Evolutionary conservation across 2,888 invertebrate genomes (phyloP), one percentile per base, ranked within the genome.

Genomic region (Syrista parreyssii): DNA sequence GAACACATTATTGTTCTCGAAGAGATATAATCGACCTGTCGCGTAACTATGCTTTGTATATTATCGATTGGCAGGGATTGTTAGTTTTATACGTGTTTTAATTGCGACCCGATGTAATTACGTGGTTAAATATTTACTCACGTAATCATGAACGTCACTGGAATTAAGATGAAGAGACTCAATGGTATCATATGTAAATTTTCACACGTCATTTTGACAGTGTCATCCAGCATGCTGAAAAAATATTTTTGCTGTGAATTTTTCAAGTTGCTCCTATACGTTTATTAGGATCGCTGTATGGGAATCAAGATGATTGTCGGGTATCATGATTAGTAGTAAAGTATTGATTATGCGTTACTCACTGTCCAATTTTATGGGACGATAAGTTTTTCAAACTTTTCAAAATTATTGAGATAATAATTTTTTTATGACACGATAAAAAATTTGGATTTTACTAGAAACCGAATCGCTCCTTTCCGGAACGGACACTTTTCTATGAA

Each of bases 121-220:
- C 73, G 33, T 75, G 78, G 76, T 75, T 35, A 69, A 68, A 34
- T 40, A 36, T 68, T 33, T 80, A 91, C 91, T 91, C 86, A 92
- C 92, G 91, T 91, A 83, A 90, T 88, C 75, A 91, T 83, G 79
- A 92, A 91, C 23, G 91, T 92, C 68, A 87, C 88, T 32, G 91
- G 91, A 77, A 92, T 91, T n/a, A 91, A 81, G 74, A 91, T 88
- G 83, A 91, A 91, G 68, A 91, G 86, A 76, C 89, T 87, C 77
- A 91, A 79, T 36, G 92, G 92, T 78, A 92, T 83, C 76, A 89
- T 85, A 83, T 91, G 90, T 33, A 91, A 81, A 80, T 89, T 88
- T 78, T 87, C 87, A 81, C 89, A 89, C 74, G 87, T 84, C 91
- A 91, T 91, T 68, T 81, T 84, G 30, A 40, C 12, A 78, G 68